These are phyloP conservation scores for Phrixothrix hirtus DNA, from an alignment of 2,888 invertebrate genomes.

Conservation along the genomic window DNA sequence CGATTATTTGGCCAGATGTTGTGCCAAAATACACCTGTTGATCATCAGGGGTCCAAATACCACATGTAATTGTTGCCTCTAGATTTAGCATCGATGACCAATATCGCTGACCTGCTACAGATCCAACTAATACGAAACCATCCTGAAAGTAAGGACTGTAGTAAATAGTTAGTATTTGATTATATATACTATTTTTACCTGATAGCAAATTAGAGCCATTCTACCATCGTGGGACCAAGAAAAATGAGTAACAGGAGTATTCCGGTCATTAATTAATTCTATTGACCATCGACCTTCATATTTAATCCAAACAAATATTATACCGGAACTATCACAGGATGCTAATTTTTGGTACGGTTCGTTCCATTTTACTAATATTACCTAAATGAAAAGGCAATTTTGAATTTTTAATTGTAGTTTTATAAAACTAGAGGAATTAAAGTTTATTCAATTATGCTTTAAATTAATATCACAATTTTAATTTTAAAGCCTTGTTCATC, in stretches of 20 bases:
- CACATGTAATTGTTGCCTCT: constrained; percentile 92
- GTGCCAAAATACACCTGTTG: constrained; percentile 97
- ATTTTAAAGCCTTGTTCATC: no score
- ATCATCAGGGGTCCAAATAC: constrained; percentile 98
- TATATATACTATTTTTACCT: constrained; percentile 59
- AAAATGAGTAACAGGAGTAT: constrained; percentile 96
- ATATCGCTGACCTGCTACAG: constrained; percentile 95
- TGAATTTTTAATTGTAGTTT: no score
- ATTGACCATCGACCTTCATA: constrained; percentile 99
- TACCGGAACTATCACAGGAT: constrained; percentile 95
- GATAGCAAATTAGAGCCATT: constrained; percentile 98
- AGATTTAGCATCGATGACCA: constrained; percentile 98
- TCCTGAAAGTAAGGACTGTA: constrained; percentile 63
- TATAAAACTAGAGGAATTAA: no score
- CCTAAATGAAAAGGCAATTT: no score
- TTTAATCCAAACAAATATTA: constrained; percentile 99
- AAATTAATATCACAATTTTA: no score
- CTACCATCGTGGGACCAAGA: constrained; percentile 98
- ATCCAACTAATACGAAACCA: constrained; percentile 97
- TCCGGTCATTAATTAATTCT: constrained; percentile 97
- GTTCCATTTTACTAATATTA: constrained; percentile 96
- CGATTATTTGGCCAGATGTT: constrained; percentile 90
- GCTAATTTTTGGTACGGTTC: constrained; percentile 97
- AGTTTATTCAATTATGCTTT: no score
- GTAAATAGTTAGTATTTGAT: background rate